These are phyloP conservation scores for Platichthys flesus DNA, from an alignment of 2,113 vertebrate genomes.

Conservation along the genomic window DNA sequence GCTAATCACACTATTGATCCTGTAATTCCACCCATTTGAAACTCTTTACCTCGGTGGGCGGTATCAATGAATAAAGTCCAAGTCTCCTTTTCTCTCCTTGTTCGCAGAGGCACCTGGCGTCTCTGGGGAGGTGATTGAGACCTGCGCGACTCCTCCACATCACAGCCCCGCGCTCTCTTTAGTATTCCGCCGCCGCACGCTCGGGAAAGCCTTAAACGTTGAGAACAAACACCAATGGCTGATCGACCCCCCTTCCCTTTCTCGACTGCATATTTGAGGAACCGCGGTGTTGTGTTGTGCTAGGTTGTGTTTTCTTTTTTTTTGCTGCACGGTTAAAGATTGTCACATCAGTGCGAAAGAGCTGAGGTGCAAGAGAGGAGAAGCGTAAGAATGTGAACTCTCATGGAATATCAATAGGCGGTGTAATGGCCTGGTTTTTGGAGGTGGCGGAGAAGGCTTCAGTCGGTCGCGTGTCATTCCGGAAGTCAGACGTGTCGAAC, in stretches of 20 bases:
- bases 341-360: conserved; percentile 51
- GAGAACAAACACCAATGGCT: conserved; percentile 70
- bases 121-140: conserved; percentile 75
- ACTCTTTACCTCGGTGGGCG: conserved; percentile 79
- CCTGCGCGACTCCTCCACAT: conserved; percentile 51
- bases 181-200: conserved; percentile 70
- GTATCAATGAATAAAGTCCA: conserved; percentile 80
- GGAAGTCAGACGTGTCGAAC: conserved; percentile 17
- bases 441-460: conserved; percentile 29
- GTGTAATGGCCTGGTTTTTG: conserved; percentile 56
- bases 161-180: conserved; percentile 61
- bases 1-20: conserved; percentile 86
- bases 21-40: conserved; percentile 81
- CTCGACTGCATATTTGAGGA: conserved; percentile 49
- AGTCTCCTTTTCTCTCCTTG: conserved; percentile 59
- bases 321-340: conserved; percentile 46
- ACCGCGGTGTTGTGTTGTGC: conserved; percentile 31
- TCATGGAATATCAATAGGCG: conserved; percentile 61
- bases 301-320: conserved; percentile 5
- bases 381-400: conserved; percentile 55
- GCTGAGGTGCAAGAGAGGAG: conserved; percentile 45
- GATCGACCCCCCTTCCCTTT: conserved; percentile 54
- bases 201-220: conserved; percentile 56
- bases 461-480: conserved; percentile 45
- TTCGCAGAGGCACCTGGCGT: conserved; percentile 59